Conservation (phyloP, 2,797 vertebrate species). For the Morus bassanus region DNA sequence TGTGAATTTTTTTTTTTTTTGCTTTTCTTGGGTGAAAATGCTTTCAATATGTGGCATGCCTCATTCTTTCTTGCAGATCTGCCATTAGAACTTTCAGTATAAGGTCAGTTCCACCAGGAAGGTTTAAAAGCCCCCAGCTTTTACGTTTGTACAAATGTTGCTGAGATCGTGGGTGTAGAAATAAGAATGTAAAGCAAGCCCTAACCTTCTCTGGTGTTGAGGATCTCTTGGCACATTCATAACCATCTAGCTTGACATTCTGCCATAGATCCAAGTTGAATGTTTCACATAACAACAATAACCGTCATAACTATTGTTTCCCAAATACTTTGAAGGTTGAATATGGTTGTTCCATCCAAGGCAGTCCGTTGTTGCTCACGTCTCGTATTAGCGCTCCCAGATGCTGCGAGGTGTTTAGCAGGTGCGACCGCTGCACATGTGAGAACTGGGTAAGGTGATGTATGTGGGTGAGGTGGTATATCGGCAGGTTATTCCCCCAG, state of each 20-base stretch:
- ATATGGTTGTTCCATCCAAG: neutral
- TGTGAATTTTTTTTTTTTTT: neutral
- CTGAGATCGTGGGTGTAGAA: neutral
- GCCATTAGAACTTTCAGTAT: neutral
- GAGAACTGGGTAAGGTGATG: neutral
- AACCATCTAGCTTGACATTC: neutral
- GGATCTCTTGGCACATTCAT: neutral
- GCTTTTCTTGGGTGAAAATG: neutral
- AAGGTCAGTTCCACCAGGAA: neutral
- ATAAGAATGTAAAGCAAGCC: neutral
- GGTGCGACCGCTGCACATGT: fast-evolving
- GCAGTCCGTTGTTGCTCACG: neutral
- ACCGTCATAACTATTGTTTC: neutral
- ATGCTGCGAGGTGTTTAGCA: fast-evolving
- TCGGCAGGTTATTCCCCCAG: fast-evolving
- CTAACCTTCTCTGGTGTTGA: neutral
- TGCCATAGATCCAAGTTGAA: neutral
- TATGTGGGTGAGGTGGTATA: fast-evolving
- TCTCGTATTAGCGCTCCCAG: neutral
- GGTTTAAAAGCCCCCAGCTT: neutral
- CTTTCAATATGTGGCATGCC: neutral
- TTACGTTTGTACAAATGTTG: neutral
- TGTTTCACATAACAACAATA: neutral
- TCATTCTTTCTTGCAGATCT: neutral
- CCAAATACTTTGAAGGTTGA: neutral